Evolutionary conservation across 2,797 vertebrate genomes (phyloP), one percentile per base, ranked within the genome.

Genomic region (Etheostoma perlongum): DNA sequence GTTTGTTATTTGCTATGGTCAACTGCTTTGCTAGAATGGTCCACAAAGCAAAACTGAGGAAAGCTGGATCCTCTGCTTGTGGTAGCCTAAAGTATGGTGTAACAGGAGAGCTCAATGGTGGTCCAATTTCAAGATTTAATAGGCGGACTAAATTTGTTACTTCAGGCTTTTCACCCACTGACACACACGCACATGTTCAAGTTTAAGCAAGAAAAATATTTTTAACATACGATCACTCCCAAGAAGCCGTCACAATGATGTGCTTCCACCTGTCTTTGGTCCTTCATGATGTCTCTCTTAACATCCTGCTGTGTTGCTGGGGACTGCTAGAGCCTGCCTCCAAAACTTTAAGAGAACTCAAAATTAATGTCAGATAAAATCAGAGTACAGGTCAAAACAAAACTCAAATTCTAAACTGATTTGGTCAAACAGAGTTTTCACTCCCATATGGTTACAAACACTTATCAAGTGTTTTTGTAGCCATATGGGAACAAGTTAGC

Each of bases 41-140:
- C 68, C 30, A 59, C 57, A 61, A 61, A 65, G 19, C 19, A 42
- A 36, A 60, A 68, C 27, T 12, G 42, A 62, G 51, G 15, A 63
- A 55, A 78, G n/a, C 16, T 40, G 64, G 30, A 65, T 53, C 23
- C 19, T 42, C 42, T 67, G 21, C 58, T 63, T 83, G 60, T 27
- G 70, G 74, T 59, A 40, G 36, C 36, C 36, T 12, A n/a, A 48
- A 30, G 6, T 61, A 33, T 47, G 40, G 40, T 53, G 63, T 18
- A 67, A 67, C 7, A 16, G 15, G 40, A 67, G 12, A 52, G n/a
- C 19, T 70, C 12, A 51, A 6, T 67, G 62, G 52, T 76, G 70
- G 70, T 75, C 59, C 67, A 63, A 23, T 33, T 74, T 65, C 19
- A 74, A 60, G 47, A 67, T 71, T 62, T 62, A 60, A 74, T 54